phyloP scores from a whole-genome alignment of 2,797 vertebrate species.

The Pitangus sulphuratus region DNA sequence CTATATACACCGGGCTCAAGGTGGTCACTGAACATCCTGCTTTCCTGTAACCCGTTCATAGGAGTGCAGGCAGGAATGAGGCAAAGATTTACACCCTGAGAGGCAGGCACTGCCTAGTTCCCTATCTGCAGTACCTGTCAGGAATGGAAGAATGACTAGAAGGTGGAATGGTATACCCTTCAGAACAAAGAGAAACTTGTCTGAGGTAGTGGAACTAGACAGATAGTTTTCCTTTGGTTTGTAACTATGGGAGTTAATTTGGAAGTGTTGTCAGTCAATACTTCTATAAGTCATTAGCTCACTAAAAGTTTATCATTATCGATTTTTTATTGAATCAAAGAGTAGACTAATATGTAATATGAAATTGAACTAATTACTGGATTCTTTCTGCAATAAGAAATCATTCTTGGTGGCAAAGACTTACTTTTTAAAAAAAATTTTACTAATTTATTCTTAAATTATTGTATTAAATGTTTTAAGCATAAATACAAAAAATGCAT shows the following conservation, averaged over 20 bases:
- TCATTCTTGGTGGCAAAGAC: not conserved
- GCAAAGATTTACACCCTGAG: not conserved
- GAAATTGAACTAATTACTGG: not conserved
- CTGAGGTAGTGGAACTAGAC: not conserved
- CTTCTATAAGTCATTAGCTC: not conserved
- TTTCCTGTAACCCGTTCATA: not conserved
- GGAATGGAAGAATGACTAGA: not conserved
- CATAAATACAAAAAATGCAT: not conserved
- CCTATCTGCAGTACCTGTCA: not conserved
- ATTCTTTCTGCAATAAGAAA: too few species aligned
- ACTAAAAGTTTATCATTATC: not conserved
- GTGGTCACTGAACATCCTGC: not conserved
- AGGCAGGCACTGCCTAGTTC: not conserved
- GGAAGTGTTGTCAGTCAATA: not conserved
- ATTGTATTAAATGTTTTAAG: not conserved
- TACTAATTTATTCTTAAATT: not conserved
- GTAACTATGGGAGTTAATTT: not conserved
- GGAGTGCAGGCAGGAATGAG: not conserved
- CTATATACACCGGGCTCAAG: fast-evolving
- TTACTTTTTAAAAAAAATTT: not conserved
- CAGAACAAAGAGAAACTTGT: not conserved
- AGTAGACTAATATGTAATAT: not conserved
- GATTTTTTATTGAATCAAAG: not conserved
- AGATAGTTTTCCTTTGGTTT: not conserved
- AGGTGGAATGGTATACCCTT: not conserved